phyloP scores from a whole-genome alignment of 1,140 invertebrate genomes.

The Drosophila pseudoananassae region DNA sequence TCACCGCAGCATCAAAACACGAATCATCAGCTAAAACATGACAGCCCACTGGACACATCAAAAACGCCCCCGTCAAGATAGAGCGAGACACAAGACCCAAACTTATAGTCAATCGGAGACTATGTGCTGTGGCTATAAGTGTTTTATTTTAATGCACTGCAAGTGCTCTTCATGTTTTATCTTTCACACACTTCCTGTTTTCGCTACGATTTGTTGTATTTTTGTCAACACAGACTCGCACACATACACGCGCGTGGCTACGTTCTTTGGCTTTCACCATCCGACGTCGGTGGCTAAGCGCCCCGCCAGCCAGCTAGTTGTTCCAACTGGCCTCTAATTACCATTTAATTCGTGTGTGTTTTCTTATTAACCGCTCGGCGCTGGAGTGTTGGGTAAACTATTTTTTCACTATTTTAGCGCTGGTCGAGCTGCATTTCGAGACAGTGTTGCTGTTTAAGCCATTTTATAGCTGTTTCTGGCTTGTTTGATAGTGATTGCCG shows the following conservation, averaged over 20 bases:
- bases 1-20: slow-evolving; percentile 38
- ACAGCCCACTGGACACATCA: slow-evolving; percentile 19
- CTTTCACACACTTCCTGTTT: slow-evolving; percentile 70
- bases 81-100: no score
- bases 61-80: slow-evolving; percentile 49
- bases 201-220: slow-evolving; percentile 71
- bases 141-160: neutral
- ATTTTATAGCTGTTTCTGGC: neutral
- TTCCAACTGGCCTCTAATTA: slow-evolving; percentile 24
- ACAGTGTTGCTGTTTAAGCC: neutral
- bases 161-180: slow-evolving; percentile 48
- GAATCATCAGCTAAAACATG: slow-evolving; percentile 26
- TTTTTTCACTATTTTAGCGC: slow-evolving; percentile 41
- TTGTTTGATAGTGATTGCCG: neutral
- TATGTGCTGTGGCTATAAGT: neutral
- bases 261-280: slow-evolving; percentile 64
- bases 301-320: neutral
- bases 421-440: slow-evolving; percentile 28
- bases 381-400: slow-evolving; percentile 24
- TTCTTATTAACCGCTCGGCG: slow-evolving; percentile 27
- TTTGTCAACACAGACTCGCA: slow-evolving; percentile 71
- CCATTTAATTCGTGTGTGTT: slow-evolving; percentile 68
- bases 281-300: neutral
- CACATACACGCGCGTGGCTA: slow-evolving; percentile 28
- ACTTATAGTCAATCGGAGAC: no score